Evolutionary conservation across 1,140 invertebrate species (phyloP), one percentile per base, ranked within the genome.

Genomic region (Drusus annulatus): DNA sequence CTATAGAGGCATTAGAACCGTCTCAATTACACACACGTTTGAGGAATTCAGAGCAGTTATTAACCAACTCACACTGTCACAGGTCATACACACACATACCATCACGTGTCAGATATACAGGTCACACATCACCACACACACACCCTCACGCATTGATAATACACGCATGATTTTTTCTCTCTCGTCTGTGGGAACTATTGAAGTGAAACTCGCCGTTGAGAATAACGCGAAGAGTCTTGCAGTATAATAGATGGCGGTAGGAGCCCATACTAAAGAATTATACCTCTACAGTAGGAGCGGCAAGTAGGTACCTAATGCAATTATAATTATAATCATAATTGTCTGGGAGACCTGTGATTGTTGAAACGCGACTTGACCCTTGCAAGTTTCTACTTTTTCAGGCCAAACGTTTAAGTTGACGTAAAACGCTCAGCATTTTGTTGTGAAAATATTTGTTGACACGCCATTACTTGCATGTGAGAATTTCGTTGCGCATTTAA

Each of bases 31-130:
- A 28, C 25, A 65, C 62, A 65, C 62, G 25, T 65, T 65, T 65
- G 62, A 28, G 62, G 62, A 65, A 65, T 65, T 65, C 62, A 65
- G 62, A 65, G 25, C 62, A 28, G 25, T 65, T 65, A 65, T 65
- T 65, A 65, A 65, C 23, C 21, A n/a, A 65, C 25, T n/a, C 62
- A 65, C 7, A 45, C 36, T 45, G 36, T 45, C 36, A 45, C 36
- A 13, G 5, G 36, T 45, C 2, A 45, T 13, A 13, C 36, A 45
- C 36, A 45, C 36, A 45, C 10, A 45, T n/a, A n/a, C n/a, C n/a
- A 45, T 36, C 31, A 6, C 31, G 31, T 36, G 3, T 36, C 31
- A 36, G 4, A 7, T 36, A 36, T 36, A 8, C 31, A 36, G 4
- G 31, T 36, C 31, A 36, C 31, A 36, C 7, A 36, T 36, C 31